A percentile compares a stretch with the other conserved stretches of the same genome.
phyloP scores from a whole-genome alignment of 1,140 invertebrate species.

The Archivesica marissinica region DNA sequence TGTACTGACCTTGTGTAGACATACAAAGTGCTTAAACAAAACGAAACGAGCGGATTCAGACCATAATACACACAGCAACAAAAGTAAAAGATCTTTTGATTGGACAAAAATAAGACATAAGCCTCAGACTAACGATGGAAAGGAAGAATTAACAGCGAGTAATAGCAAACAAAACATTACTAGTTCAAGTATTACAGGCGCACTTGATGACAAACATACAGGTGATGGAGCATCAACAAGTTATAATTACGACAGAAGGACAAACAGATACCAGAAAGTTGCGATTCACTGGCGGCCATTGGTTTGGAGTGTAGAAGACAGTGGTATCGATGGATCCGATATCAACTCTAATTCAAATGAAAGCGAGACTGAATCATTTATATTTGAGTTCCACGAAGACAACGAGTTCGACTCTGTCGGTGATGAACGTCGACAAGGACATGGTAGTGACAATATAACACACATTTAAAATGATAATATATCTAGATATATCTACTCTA shows the following conservation, averaged over 20 bases:
- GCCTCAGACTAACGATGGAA: neutral
- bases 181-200: neutral
- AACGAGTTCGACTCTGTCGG: no score
- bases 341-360: neutral
- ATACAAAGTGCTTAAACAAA: neutral
- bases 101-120: neutral
- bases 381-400: no score
- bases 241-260: neutral
- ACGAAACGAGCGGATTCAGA: neutral
- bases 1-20: constrained; percentile 19
- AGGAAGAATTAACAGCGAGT: neutral
- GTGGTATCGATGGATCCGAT: constrained; percentile 31
- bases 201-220: neutral
- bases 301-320: neutral
- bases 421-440: no score
- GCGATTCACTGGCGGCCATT: constrained; percentile 2
- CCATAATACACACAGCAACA: neutral
- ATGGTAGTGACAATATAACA: no score
- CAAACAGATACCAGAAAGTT: neutral
- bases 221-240: neutral
- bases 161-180: neutral
- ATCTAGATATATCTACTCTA: no score
- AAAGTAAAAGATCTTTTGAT: neutral
- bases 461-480: no score
- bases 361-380: no score